phyloP scores from a whole-genome alignment of 2,797 vertebrate species.

The Platalea minor region DNA sequence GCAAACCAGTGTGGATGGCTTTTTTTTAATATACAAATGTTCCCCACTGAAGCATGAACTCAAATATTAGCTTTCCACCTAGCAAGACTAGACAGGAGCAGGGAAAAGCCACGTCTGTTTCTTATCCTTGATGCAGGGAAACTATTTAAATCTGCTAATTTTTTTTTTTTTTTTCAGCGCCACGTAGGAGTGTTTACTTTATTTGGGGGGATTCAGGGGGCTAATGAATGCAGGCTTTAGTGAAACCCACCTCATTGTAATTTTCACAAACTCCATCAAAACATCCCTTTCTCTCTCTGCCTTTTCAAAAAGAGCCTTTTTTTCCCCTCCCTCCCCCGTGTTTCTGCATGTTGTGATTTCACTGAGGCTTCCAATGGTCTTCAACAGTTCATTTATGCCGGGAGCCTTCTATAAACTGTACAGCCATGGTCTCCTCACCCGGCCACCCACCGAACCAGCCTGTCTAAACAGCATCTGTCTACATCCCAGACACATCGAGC shows the following conservation, averaged over 20 bases:
- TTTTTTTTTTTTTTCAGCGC: neutral
- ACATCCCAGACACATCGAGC: slow-evolving; percentile 73
- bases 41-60: slow-evolving; percentile 72
- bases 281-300: slow-evolving; percentile 26
- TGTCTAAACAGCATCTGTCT: slow-evolving; percentile 87
- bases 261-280: slow-evolving; percentile 45
- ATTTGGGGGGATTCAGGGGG: neutral
- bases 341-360: slow-evolving; percentile 90
- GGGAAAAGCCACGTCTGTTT: slow-evolving; percentile 75
- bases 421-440: slow-evolving; percentile 69
- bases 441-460: slow-evolving; percentile 90
- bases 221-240: slow-evolving; percentile 45
- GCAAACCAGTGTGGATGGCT: neutral
- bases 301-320: slow-evolving; percentile 1
- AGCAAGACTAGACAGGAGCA: slow-evolving; percentile 64
- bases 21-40: slow-evolving; percentile 65
- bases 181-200: slow-evolving; percentile 35
- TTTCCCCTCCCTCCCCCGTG: slow-evolving; percentile 22
- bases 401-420: slow-evolving; percentile 85
- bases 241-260: slow-evolving; percentile 40
- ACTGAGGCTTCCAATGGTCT: slow-evolving; percentile 90
- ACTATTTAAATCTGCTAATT: slow-evolving; percentile 64
- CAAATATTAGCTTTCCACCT: slow-evolving; percentile 80
- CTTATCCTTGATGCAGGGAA: slow-evolving; percentile 72
- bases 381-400: slow-evolving; percentile 93